A percentile compares a stretch with the other conserved stretches of the same genome.
phyloP scores from a whole-genome alignment of 2,113 vertebrate genomes.

The Macquaria ambigua region DNA sequence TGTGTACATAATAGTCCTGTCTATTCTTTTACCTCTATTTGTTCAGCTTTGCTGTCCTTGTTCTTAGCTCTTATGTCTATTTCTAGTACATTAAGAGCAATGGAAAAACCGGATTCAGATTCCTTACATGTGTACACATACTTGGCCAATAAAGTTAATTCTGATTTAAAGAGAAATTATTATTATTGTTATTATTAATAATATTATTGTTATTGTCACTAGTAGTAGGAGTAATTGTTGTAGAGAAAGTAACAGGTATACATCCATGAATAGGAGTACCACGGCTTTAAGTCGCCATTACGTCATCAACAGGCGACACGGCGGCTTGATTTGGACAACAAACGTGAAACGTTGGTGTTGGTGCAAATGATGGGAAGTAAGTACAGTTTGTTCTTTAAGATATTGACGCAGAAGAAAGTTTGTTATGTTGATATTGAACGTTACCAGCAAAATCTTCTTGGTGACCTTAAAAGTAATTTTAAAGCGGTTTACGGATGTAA shows the following conservation, averaged over 20 bases:
- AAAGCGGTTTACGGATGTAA: not conserved
- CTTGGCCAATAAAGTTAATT: too few species aligned
- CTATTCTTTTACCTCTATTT: too few species aligned
- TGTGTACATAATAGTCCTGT: too few species aligned
- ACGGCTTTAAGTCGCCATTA: too few species aligned
- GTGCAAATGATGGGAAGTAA: not conserved
- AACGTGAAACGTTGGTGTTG: not conserved
- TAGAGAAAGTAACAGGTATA: too few species aligned
- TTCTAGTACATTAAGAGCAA: too few species aligned
- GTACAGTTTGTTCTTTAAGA: not conserved
- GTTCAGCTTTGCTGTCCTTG: too few species aligned
- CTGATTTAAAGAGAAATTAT: too few species aligned
- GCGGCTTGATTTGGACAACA: not conserved
- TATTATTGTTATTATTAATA: not conserved
- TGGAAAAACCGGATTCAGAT: too few species aligned
- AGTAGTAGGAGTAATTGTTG: not conserved
- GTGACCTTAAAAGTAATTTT: not conserved
- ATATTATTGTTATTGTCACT: not conserved
- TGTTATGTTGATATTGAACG: rapidly evolving
- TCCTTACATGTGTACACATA: too few species aligned
- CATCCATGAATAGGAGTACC: not conserved
- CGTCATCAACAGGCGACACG: constrained; percentile 64
- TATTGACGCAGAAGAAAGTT: rapidly evolving
- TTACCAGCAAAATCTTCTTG: not conserved
- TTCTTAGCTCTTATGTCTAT: too few species aligned